These are phyloP conservation scores for Valencia hispanica DNA, from an alignment of 2,797 vertebrate species.

Conservation along the genomic window DNA sequence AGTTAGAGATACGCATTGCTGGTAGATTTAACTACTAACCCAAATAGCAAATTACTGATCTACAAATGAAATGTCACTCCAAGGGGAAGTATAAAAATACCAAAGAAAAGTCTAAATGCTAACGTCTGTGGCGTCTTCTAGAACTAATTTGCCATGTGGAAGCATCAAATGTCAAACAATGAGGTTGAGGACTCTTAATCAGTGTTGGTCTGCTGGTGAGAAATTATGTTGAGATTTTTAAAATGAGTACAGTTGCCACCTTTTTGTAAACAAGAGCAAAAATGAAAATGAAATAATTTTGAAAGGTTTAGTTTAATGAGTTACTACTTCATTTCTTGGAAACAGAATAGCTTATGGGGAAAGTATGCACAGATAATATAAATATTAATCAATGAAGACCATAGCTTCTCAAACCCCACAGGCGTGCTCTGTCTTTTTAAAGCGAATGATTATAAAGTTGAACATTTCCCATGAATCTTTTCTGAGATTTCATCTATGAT, in stretches of 20 bases:
- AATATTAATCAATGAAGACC: not conserved
- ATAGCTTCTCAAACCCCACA: not conserved
- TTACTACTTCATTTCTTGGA: slow-evolving; percentile 1
- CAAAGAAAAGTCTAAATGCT: not conserved
- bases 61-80: not conserved
- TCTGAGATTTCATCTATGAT: not conserved
- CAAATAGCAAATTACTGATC: not conserved
- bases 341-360: not conserved
- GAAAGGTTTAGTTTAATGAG: not conserved
- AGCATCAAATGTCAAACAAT: not conserved
- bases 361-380: not conserved
- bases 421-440: not conserved
- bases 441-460: not conserved
- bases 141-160: not conserved
- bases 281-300: not conserved
- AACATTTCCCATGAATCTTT: not conserved
- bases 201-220: not conserved
- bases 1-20: too few species aligned
- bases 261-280: not conserved
- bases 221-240: not conserved
- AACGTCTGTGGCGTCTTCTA: not conserved
- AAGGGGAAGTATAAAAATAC: not conserved
- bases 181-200: not conserved
- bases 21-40: too few species aligned
- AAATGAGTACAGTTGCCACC: not conserved